Conservation (phyloP, 2,113 vertebrate genomes). For the Burhinus oedicnemus region DNA sequence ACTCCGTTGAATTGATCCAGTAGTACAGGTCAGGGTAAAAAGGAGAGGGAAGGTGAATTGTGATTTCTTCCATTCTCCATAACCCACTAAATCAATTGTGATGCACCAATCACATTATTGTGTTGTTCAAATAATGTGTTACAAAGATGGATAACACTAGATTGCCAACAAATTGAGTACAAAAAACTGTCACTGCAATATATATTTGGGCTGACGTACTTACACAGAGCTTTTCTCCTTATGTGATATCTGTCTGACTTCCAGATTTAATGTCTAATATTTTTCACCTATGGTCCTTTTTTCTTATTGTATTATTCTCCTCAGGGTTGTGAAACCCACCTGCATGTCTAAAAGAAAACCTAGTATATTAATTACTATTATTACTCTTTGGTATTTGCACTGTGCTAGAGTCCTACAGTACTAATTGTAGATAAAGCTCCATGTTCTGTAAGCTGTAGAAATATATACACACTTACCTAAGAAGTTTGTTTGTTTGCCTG, state of each 20-base stretch:
- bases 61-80: background rate
- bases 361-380: background rate
- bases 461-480: background rate
- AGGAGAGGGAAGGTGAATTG: conserved; percentile 1
- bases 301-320: background rate
- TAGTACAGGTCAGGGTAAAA: background rate
- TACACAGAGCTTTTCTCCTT: background rate
- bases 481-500: background rate
- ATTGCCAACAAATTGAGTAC: background rate
- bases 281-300: background rate
- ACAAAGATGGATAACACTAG: background rate
- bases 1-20: background rate
- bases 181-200: background rate
- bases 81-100: background rate
- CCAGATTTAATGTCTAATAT: background rate
- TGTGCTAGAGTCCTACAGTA: background rate
- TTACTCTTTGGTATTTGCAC: background rate
- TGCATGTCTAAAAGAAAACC: background rate
- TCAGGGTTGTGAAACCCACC: background rate
- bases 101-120: background rate
- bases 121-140: background rate
- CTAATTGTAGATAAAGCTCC: background rate
- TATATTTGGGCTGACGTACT: background rate
- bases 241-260: background rate
- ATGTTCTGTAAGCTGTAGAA: background rate